Base-by-base conservation (phyloP, 2,113 vertebrate genomes). In the Gambusia affinis region DNA sequence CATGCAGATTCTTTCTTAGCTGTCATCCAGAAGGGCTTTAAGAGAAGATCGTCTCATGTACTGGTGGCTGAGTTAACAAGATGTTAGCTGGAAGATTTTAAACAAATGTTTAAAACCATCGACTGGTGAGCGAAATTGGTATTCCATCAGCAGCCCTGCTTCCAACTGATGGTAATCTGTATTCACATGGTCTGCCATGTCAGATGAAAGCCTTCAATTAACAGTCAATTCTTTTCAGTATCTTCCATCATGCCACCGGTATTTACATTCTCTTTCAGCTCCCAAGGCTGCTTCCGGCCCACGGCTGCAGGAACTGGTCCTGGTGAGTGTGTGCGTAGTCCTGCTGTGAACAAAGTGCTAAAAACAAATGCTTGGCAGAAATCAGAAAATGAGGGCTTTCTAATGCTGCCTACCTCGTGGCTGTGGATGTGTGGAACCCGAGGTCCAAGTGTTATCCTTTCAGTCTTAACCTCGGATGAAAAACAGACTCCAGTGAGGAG, bases 121-220 rank as follows among this genome's bases (percentile, higher is more conserved):
- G n/a, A 72, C 86, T 64, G 39, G 37, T 65, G 84, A 86, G 80
- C 81, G 35, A 85, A 77, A 83, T 88, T 85, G 47, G 82, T 87
- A 89, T 91, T 85, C 89, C 54, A 78, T 70, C 60, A 67, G 72
- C 70, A 79, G 62, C 74, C n/a, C 66, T 70, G 62, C 81, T 65
- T 79, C 80, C 81, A 81, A 77, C 74, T 67, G 88, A 86, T 85
- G 75, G 78, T 90, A 76, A 91, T 91, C 85, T 90, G 87, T 81
- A 93, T 92, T 92, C 90, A 85, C 77, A 83, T 73, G 73, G 83
- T 81, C 80, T 82, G 80, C 71, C 77, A 73, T 85, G 87, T 89
- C 82, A 90, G 83, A 93, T 84, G 67, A 91, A 92, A 91, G 85
- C 76, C 86, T 86, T 86, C 86, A 92, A 92, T 92, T 92, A 93